Percentiles rank a stretch among this genome's conserved stretches.
Conservation (phyloP, 2,113 vertebrate species). For the Pantherophis guttatus region DNA sequence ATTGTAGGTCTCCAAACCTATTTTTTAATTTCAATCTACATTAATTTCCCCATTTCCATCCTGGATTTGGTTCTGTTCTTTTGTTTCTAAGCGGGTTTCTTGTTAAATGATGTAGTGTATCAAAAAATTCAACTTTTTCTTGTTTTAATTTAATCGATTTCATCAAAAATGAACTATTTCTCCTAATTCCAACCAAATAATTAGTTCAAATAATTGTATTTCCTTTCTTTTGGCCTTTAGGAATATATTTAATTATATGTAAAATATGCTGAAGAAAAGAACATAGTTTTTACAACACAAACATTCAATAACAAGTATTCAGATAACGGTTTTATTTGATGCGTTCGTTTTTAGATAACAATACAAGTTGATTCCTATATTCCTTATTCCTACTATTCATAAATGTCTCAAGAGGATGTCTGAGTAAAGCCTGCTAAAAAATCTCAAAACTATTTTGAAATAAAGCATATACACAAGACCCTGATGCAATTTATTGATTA, state of each 20-base stretch:
- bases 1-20: neutral
- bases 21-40: neutral
- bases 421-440: neutral
- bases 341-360: neutral
- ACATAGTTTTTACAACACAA: neutral
- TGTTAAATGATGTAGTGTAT: neutral
- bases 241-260: neutral
- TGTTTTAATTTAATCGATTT: neutral
- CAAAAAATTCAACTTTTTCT: neutral
- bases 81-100: neutral
- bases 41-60: neutral
- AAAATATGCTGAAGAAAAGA: neutral
- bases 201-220: neutral
- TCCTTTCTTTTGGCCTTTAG: neutral
- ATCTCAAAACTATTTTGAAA: neutral
- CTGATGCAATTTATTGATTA: neutral
- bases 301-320: neutral
- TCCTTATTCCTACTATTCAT: neutral
- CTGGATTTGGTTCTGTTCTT: neutral
- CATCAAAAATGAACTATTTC: slow-evolving; percentile 23
- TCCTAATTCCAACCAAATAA: neutral
- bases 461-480: neutral
- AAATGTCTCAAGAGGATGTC: neutral
- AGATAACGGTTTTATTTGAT: neutral
- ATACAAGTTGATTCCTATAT: neutral